Percentiles rank a stretch among this genome's conserved stretches.
Conservation (phyloP, 2,113 vertebrate species). For the Pitta sordida region DNA sequence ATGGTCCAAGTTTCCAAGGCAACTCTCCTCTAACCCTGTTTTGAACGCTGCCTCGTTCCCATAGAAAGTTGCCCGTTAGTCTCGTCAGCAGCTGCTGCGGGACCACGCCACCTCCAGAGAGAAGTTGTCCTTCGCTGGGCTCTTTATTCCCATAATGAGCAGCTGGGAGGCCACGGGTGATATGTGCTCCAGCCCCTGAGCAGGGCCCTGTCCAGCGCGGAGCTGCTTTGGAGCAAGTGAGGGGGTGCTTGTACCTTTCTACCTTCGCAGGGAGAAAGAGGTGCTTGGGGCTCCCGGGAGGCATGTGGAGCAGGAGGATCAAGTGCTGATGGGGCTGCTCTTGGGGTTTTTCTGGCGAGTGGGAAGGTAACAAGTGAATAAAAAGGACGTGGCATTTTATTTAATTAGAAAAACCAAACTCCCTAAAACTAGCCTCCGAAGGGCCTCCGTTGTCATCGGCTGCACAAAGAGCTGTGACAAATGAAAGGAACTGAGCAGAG, state of each 20-base stretch:
- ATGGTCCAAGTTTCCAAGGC: conserved; percentile 32
- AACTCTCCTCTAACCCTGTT: conserved; percentile 13
- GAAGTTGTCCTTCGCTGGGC: background rate
- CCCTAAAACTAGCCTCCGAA: conserved; percentile 70
- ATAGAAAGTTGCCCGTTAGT: conserved; percentile 23
- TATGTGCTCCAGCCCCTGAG: background rate
- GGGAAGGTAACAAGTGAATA: conserved; percentile 58
- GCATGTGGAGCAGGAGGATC: background rate
- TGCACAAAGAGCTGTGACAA: conserved; percentile 77
- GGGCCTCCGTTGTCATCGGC: conserved; percentile 72
- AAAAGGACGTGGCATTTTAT: conserved; percentile 47
- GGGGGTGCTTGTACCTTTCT: background rate
- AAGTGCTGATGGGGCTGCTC: conserved; percentile 10
- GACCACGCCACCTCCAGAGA: conserved; percentile 25
- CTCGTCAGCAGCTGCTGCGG: conserved; percentile 29
- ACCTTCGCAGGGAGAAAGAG: background rate
- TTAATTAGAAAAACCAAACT: conserved; percentile 67
- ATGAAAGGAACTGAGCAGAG: conserved; percentile 76
- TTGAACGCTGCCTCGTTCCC: background rate
- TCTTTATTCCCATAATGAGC: conserved; percentile 17
- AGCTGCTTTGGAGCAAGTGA: background rate
- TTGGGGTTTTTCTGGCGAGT: background rate
- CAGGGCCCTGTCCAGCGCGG: background rate
- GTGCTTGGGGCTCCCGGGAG: background rate
- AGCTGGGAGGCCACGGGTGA: background rate